Evolutionary conservation across 2,888 invertebrate species (phyloP).

Genomic region (Agapostemon virescens): DNA sequence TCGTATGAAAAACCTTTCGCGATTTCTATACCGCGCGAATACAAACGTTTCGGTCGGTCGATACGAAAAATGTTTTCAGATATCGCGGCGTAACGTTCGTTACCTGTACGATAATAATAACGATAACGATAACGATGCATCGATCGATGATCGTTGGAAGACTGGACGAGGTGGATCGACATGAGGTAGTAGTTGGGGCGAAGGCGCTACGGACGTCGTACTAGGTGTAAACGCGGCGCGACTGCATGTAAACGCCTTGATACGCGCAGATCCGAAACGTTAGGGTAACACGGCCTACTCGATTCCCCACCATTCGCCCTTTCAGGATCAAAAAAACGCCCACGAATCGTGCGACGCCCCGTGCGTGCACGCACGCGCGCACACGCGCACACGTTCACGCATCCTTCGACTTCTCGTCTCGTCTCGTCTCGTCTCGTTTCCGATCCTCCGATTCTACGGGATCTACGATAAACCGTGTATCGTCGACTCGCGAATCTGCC

Average conservation of each 20-base stretch:
- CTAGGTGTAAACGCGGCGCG: conserved; percentile 42
- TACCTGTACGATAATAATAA: conserved; percentile 28
- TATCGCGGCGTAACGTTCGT: not conserved
- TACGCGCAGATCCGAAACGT: conserved; percentile 55
- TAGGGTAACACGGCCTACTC: conserved; percentile 46
- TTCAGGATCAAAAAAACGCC: conserved; percentile 60
- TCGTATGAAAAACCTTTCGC: not conserved
- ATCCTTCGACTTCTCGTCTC: conserved; percentile 34
- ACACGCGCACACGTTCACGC: conserved; percentile 11
- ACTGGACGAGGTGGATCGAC: conserved; percentile 46
- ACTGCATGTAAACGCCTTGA: conserved; percentile 54
- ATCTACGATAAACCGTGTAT: conserved; percentile 33
- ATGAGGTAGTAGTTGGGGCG: conserved; percentile 49
- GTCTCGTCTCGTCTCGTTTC: too few relatives aligned
- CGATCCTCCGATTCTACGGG: conserved; percentile 18
- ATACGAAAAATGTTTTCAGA: not conserved
- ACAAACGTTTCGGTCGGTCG: not conserved
- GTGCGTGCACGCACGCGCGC: conserved; percentile 40
- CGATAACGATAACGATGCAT: conserved; percentile 23
- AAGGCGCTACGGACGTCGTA: conserved; percentile 32
- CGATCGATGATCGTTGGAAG: conserved; percentile 18
- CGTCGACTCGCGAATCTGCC: conserved; percentile 32
- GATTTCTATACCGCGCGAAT: not conserved
- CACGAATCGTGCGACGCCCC: conserved; percentile 52
- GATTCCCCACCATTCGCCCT: conserved; percentile 37